Evolutionary conservation across 2,888 invertebrate species (phyloP), one percentile per base, ranked within the genome.

Genomic region (Caenorhabditis plicata): DNA sequence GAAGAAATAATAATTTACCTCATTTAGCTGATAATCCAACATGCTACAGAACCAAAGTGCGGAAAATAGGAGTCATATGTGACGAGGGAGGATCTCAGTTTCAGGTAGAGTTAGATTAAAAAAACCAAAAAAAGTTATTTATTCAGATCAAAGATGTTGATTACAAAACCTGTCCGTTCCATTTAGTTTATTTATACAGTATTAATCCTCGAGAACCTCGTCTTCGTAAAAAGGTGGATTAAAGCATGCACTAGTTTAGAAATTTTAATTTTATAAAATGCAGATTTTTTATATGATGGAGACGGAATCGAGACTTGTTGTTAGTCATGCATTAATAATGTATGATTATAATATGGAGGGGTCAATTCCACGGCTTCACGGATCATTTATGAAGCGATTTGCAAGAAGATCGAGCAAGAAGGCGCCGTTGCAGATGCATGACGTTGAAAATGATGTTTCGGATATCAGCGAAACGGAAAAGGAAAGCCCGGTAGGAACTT

Each of bases 231-330:
- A 63, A 65, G 35, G 53, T 58, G n/a, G 13, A 29, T 52, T 32
- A 44, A 47, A 33, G 33, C 33, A 43, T 36, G 8, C 17, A 19
- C 13, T n/a, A 7, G 3, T 29, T 9, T 42, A n/a, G 8, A 42
- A 23, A 5, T 13, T 39, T 7, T 9, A 39, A 39, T 39, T 19
- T 39, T 39, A 13, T 23, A 7, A 39, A 39, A 7, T 62, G 29
- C 31, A 63, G 63, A 68, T 72, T 39, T 68, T 65, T 29, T 72
- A 72, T 41, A 49, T 72, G 55, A 72, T 72, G 72, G 67, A 68
- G 26, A 68, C 68, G 3, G 57, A 62, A 11, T 57, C 56, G 15
- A 47, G 64, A 42, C 42, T 54, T 7, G 64, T 71, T 20, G 57
- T 71, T 29, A 67, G 68, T 39, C 67, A 68, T 40, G 67, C 64